phyloP scores from a whole-genome alignment of 2,797 vertebrate species.

The Anguilla obscura region DNA sequence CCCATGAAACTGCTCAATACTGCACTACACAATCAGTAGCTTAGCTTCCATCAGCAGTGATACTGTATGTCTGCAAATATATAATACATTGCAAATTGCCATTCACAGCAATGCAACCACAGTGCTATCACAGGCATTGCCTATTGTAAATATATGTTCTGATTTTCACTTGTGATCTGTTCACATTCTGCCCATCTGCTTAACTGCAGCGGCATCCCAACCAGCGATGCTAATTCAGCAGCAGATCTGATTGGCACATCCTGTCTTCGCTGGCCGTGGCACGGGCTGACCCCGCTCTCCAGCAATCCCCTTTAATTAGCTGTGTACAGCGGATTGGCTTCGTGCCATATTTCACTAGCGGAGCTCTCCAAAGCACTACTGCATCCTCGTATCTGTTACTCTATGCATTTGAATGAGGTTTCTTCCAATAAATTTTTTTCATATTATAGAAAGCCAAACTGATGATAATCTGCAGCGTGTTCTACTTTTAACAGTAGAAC shows the following conservation, averaged over 20 bases:
- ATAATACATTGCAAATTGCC: neutral
- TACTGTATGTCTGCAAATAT: neutral
- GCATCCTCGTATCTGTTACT: neutral
- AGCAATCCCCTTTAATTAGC: constrained; percentile 22
- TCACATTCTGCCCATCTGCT: neutral
- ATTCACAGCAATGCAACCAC: neutral
- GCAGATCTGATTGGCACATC: neutral
- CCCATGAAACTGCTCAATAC: neutral
- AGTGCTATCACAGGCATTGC: neutral
- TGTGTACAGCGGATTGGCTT: neutral
- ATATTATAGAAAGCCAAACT: neutral
- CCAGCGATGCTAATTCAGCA: neutral
- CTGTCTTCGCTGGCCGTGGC: neutral
- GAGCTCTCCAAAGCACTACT: neutral
- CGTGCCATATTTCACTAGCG: neutral
- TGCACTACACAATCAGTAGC: neutral
- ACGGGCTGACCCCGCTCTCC: neutral
- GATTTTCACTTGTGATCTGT: neutral
- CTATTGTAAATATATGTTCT: neutral
- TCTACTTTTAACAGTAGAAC: neutral
- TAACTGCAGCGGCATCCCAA: neutral
- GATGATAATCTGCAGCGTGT: neutral
- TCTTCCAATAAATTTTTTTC: neutral
- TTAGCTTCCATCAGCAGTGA: neutral
- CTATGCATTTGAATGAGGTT: neutral